A percentile compares a stretch with the other conserved stretches of the same genome.
Conservation (phyloP, 2,888 invertebrate genomes). For the Caenorhabditis sulstoni region DNA sequence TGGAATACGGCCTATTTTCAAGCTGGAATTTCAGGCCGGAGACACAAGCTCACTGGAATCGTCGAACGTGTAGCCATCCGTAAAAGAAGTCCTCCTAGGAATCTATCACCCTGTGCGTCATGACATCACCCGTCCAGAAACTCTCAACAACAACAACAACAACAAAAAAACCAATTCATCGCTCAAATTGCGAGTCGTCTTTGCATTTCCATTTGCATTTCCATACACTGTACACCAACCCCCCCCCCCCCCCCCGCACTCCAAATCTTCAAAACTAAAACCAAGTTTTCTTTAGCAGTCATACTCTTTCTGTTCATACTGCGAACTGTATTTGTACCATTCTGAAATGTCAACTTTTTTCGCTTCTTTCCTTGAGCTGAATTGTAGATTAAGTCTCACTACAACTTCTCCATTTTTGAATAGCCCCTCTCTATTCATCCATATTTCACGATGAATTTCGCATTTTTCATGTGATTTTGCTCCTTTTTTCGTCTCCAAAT, state of each 20-base stretch:
- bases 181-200: background rate
- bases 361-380: conserved; percentile 29
- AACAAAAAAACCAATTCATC: background rate
- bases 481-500: conserved; percentile 3
- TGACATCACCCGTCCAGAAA: conserved; percentile 3
- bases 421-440: conserved; percentile 17
- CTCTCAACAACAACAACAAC: too few species aligned
- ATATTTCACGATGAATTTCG: conserved; percentile 28
- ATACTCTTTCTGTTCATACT: background rate
- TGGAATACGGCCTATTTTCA: too few species aligned
- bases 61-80: conserved; percentile 53
- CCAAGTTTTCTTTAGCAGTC: too few species aligned
- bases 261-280: too few species aligned
- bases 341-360: conserved; percentile 1
- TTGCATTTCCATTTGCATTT: background rate
- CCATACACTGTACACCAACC: background rate
- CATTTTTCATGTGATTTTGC: conserved; percentile 9
- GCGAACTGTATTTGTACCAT: background rate
- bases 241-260: too few species aligned
- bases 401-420: conserved; percentile 28
- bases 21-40: conserved; percentile 52
- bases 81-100: conserved; percentile 23
- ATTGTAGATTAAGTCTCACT: conserved; percentile 48
- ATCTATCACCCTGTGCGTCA: conserved; percentile 43
- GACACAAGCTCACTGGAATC: conserved; percentile 62